Conservation (phyloP, 2,113 vertebrate species). For the Scolopax mira region DNA sequence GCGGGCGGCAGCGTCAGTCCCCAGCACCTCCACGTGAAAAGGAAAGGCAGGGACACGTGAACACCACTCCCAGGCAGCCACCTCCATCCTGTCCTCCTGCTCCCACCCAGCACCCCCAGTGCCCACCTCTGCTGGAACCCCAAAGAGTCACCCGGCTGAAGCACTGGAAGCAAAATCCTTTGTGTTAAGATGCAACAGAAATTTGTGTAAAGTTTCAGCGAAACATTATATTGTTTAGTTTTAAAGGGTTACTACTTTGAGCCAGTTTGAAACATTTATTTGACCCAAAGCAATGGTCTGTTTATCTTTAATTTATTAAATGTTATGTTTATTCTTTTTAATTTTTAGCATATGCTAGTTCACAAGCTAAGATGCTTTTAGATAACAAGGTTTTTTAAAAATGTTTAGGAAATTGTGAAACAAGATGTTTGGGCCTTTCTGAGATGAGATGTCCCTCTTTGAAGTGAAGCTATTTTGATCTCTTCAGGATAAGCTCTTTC, state of each 20-base stretch:
- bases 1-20: neutral
- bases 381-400: neutral
- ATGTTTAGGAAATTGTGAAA: slow-evolving; percentile 12
- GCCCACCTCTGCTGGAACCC: neutral
- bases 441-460: slow-evolving; percentile 13
- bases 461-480: slow-evolving; percentile 26
- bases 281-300: slow-evolving; percentile 1
- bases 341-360: slow-evolving; percentile 45
- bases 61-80: neutral
- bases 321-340: slow-evolving; percentile 1
- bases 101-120: neutral
- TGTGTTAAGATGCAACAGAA: neutral
- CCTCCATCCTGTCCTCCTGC: neutral
- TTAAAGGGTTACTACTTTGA: neutral
- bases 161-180: neutral
- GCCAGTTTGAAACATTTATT: neutral
- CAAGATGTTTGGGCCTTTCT: slow-evolving; percentile 5
- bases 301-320: slow-evolving; percentile 20
- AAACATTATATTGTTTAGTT: neutral
- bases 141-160: accelerated
- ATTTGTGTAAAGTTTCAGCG: neutral
- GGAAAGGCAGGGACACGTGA: neutral
- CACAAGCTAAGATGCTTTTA: slow-evolving; percentile 3
- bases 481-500: neutral
- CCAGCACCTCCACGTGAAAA: neutral